Percentiles rank a stretch among this genome's conserved stretches.
These are phyloP conservation scores for Ophion ellenae DNA, from an alignment of 2,888 invertebrate species.

Conservation along the genomic window DNA sequence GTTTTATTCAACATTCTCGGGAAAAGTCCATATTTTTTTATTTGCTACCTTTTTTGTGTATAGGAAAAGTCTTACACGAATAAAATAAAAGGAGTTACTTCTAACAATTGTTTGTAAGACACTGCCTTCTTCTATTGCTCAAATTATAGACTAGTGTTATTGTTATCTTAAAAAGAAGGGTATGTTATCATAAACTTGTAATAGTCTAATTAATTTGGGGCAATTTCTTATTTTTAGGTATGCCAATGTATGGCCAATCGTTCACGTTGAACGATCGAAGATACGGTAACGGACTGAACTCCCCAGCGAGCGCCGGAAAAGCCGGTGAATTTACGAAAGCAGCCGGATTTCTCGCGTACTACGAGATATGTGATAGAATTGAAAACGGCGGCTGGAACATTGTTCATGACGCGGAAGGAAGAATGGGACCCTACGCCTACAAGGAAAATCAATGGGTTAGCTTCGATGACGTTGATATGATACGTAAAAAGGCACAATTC, in stretches of 20 bases:
- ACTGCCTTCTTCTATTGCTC: no score
- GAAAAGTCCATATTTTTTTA: no score
- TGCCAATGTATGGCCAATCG: slow-evolving; percentile 95
- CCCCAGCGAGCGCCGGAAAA: slow-evolving; percentile 90
- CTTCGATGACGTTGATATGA: slow-evolving; percentile 92
- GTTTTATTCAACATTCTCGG: no score
- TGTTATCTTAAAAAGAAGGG: no score
- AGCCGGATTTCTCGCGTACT: slow-evolving; percentile 94
- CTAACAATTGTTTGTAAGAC: no score
- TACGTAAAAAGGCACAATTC: slow-evolving; percentile 91
- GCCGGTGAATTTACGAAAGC: slow-evolving; percentile 94
- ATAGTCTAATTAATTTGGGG: background rate
- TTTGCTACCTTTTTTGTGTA: no score
- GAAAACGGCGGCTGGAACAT: slow-evolving; percentile 91
- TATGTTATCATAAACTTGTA: background rate
- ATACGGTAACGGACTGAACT: slow-evolving; percentile 87
- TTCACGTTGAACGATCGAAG: slow-evolving; percentile 86
- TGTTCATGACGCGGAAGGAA: slow-evolving; percentile 89
- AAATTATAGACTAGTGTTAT: no score
- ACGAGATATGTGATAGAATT: slow-evolving; percentile 95
- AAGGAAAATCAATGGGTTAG: slow-evolving; percentile 96
- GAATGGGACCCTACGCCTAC: slow-evolving; percentile 95
- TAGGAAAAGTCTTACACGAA: no score
- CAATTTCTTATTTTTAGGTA: slow-evolving; percentile 78
- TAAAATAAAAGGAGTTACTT: no score